A percentile compares a stretch with the other conserved stretches of the same genome.
Conservation (phyloP, 2,888 invertebrate species). For the Eupithecia pulchellata region DNA sequence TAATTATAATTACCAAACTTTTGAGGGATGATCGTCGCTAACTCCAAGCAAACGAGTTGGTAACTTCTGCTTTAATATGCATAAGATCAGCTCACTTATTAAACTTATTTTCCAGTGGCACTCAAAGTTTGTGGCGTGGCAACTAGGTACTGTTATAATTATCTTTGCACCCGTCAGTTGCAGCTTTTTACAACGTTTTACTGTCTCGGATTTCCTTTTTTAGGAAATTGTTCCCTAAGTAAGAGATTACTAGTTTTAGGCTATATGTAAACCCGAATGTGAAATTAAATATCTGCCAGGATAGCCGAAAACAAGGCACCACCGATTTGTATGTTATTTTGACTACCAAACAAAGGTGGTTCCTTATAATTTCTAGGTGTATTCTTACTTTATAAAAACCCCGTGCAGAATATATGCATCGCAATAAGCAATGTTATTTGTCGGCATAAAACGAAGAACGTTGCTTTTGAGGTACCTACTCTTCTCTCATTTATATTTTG, state of each 20-base stretch:
- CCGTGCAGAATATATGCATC: no score
- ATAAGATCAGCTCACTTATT: conserved; percentile 54
- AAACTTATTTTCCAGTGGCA: conserved; percentile 53
- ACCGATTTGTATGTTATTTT: no score
- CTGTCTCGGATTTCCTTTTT: no score
- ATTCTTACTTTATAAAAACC: no score
- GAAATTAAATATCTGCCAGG: no score
- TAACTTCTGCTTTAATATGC: conserved; percentile 61
- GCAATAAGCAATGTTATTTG: no score
- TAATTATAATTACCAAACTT: conserved; percentile 34
- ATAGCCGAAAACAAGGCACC: no score
- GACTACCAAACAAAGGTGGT: no score
- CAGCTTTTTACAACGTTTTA: neutral
- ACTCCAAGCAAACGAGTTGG: conserved; percentile 41
- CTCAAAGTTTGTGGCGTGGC: conserved; percentile 23
- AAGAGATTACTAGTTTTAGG: no score
- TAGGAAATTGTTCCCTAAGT: no score
- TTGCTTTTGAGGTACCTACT: neutral
- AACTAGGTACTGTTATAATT: neutral
- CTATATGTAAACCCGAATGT: no score
- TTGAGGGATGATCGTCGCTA: conserved; percentile 45
- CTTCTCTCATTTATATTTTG: conserved; percentile 28
- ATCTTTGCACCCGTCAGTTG: neutral
- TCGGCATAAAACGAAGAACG: neutral
- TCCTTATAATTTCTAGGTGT: no score